Evolutionary conservation across 2,797 vertebrate genomes (phyloP), one percentile per base, ranked within the genome.

Genomic region (Poliocrania exsul): DNA sequence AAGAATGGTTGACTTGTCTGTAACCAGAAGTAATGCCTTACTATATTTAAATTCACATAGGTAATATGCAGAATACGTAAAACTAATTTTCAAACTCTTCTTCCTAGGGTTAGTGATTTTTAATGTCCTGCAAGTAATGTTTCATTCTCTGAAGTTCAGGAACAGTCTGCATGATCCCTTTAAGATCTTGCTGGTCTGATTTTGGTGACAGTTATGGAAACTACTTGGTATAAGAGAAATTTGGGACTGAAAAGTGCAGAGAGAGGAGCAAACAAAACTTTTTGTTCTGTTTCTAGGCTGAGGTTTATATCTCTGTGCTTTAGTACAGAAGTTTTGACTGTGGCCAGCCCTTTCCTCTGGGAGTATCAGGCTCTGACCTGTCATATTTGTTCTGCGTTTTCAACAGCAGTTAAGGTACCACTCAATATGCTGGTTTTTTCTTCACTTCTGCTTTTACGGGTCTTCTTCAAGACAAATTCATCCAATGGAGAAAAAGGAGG

Each of bases 331-430:
- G 25, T 54, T 91, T 74, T 91, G 29, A 56, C 29, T 38, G 18
- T 29, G 40, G 16, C 15, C 16, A 83, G 35, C 35, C 23, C 16
- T 85, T 57, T 94, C 24, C 5, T 74, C 54, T 67, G 57, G 73
- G 80, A 87, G 42, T 81, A 86, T 69, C 66, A 67, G 51, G 38
- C 49, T 81, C 58, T 75, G 56, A 84, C 33, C 7, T 14, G 88
- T 83, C 62, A 16, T 86, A 80, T 86, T 92, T 91, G 31, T 92
- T 66, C 49, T 88, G 29, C 14, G 1, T 92, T 95, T 93, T 81
- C 86, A 92, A 40, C 65, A 91, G 80, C 81, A 91, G n/a, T 71
- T 65, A 61, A 94, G 35, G 54, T 80, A 74, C 31, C 24, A 25
- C 29, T 54, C 40, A 82, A 10, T 33, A 33, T 4, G 3, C 71